phyloP scores from a whole-genome alignment of 1,140 invertebrate species.

The Achatina immaculata region DNA sequence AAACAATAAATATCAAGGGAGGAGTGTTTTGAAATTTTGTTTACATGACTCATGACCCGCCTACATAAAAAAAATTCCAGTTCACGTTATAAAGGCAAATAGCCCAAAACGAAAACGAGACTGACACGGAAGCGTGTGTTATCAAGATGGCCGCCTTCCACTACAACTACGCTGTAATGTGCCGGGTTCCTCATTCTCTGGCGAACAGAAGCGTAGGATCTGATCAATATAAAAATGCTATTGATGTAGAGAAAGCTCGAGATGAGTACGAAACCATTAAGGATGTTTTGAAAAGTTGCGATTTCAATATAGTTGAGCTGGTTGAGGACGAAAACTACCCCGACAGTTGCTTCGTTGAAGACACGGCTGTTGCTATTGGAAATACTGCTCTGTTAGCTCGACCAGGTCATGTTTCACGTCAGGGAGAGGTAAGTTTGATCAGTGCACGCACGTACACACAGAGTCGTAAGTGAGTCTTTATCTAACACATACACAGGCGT shows the following conservation, averaged over 20 bases:
- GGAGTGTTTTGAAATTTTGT: no score
- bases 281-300: constrained; percentile 53
- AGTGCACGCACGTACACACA: no score
- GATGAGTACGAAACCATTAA: constrained; percentile 51
- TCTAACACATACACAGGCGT: no score
- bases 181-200: constrained; percentile 52
- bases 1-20: no score
- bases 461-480: no score
- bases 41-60: no score
- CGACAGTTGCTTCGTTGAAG: constrained; percentile 89
- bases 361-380: constrained; percentile 91
- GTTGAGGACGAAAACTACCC: constrained; percentile 88
- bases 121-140: constrained; percentile 16
- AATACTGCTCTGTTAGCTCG: constrained; percentile 89
- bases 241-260: constrained; percentile 50
- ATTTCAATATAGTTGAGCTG: constrained; percentile 81
- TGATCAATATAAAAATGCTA: constrained; percentile 10
- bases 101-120: no score
- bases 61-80: no score
- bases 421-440: constrained; percentile 82
- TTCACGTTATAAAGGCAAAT: no score
- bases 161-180: constrained; percentile 57
- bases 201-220: constrained; percentile 30
- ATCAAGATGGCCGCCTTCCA: constrained; percentile 47
- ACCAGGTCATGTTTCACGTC: constrained; percentile 79